Evolutionary conservation across 1,140 invertebrate species (phyloP).

Genomic region (Pectinophora gossypiella): DNA sequence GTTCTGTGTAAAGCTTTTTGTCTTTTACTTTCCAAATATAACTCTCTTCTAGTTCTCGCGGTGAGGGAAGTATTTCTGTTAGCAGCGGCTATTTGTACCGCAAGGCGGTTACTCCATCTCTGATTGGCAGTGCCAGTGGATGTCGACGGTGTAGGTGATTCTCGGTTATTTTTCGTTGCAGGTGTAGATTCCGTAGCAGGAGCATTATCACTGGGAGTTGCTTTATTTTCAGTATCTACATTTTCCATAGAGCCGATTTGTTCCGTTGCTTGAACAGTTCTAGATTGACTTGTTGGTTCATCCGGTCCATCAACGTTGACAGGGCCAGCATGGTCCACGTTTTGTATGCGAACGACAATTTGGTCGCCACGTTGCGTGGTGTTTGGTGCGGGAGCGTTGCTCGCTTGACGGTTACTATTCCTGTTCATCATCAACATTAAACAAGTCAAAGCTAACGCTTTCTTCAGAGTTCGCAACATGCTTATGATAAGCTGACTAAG

Average conservation of each 20-base stretch:
- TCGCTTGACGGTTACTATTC: conserved; percentile 24
- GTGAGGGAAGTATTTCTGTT: conserved; percentile 65
- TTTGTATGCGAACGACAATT: conserved; percentile 52
- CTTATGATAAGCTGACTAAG: conserved; percentile 65
- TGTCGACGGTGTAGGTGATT: conserved; percentile 5
- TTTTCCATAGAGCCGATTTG: not conserved
- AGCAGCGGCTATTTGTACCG: conserved; percentile 64
- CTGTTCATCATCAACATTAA: conserved; percentile 65
- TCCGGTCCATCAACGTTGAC: conserved; percentile 55
- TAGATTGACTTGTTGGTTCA: conserved; percentile 22
- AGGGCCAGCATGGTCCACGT: conserved; percentile 50
- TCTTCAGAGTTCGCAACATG: conserved; percentile 66
- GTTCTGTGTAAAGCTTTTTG: conserved; percentile 60
- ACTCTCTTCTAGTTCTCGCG: conserved; percentile 53
- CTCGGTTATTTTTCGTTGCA: not conserved
- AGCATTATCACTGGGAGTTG: not conserved
- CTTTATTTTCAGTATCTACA: not conserved
- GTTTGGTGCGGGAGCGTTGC: conserved; percentile 29
- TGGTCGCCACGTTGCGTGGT: conserved; percentile 32
- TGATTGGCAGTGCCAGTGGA: conserved; percentile 17
- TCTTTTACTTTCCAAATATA: conserved; percentile 55
- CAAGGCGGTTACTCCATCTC: conserved; percentile 58
- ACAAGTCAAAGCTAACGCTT: conserved; percentile 65
- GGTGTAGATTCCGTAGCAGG: not conserved
- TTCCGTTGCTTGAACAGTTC: conserved; percentile 8